phyloP scores from a whole-genome alignment of 2,888 invertebrate genomes.

The Nemurella pictetii region DNA sequence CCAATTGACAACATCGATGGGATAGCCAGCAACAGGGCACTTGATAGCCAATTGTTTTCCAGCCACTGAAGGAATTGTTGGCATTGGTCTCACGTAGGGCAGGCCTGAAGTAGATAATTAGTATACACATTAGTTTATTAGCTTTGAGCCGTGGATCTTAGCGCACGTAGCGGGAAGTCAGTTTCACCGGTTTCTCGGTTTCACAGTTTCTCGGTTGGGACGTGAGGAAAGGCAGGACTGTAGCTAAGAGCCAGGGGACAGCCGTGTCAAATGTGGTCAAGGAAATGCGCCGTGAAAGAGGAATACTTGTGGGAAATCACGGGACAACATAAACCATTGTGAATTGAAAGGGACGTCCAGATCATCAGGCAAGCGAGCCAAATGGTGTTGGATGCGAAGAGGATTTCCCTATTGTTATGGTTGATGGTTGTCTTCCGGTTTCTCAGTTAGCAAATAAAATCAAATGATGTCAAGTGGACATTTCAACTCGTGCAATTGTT shows the following conservation, averaged over 20 bases:
- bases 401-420: not conserved
- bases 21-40: constrained; percentile 61
- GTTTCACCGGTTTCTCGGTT: too few species aligned
- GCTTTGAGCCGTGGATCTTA: not conserved
- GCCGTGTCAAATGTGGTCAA: not conserved
- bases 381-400: not conserved
- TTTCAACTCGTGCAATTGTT: too few species aligned
- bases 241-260: not conserved
- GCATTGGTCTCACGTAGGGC: constrained; percentile 53
- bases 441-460: too few species aligned
- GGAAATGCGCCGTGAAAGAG: not conserved
- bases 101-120: constrained; percentile 48
- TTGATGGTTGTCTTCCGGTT: too few species aligned
- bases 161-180: too few species aligned
- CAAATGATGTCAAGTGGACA: too few species aligned
- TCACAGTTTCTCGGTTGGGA: too few species aligned
- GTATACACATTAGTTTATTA: not conserved
- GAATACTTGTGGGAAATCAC: not conserved
- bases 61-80: constrained; percentile 53
- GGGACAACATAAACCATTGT: not conserved
- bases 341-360: not conserved
- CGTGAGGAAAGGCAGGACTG: not conserved
- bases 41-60: constrained; percentile 55
- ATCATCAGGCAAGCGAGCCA: not conserved
- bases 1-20: constrained; percentile 57